Percentiles rank a stretch among this genome's conserved stretches.
These are phyloP conservation scores for Drosophila insularis DNA, from an alignment of 1,140 invertebrate species.

Conservation along the genomic window DNA sequence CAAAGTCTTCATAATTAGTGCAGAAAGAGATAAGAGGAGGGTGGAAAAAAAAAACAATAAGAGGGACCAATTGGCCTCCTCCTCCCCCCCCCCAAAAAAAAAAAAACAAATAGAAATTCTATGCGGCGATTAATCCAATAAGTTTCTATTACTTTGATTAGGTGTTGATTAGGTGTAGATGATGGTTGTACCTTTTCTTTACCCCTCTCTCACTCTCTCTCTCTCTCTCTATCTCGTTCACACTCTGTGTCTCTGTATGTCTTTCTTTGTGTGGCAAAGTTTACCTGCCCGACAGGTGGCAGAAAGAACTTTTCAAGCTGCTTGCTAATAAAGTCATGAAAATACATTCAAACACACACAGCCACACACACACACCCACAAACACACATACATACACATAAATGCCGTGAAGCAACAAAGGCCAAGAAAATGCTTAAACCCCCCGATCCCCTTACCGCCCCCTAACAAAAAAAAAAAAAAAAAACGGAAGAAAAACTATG, in stretches of 20 bases:
- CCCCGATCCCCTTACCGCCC: background rate
- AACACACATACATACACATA: conserved; percentile 22
- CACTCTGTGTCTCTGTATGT: background rate
- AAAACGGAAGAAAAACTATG: conserved; percentile 52
- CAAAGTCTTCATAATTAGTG: conserved; percentile 36
- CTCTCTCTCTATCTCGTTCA: background rate
- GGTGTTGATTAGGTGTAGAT: conserved; percentile 71
- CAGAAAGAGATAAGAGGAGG: background rate
- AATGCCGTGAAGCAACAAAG: conserved; percentile 58
- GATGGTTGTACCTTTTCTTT: background rate
- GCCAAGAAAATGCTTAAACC: conserved; percentile 27
- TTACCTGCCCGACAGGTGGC: conserved; percentile 45
- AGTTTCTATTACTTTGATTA: conserved; percentile 80
- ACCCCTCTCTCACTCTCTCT: background rate
- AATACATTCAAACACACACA: conserved; percentile 34
- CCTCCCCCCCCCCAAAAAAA: conserved; percentile 11
- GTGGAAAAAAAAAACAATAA: conserved; percentile 33
- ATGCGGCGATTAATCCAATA: conserved; percentile 74
- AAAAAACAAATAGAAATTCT: conserved; percentile 62
- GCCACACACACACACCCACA: background rate
- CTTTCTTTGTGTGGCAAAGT: conserved; percentile 38
- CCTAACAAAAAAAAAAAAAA: conserved; percentile 13
- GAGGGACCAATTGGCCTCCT: conserved; percentile 6
- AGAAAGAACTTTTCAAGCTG: conserved; percentile 56
- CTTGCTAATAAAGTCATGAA: conserved; percentile 73